Percentiles rank a stretch among this genome's conserved stretches.
phyloP scores from a whole-genome alignment of 2,113 vertebrate species.

The Microcebus tavaratra region DNA sequence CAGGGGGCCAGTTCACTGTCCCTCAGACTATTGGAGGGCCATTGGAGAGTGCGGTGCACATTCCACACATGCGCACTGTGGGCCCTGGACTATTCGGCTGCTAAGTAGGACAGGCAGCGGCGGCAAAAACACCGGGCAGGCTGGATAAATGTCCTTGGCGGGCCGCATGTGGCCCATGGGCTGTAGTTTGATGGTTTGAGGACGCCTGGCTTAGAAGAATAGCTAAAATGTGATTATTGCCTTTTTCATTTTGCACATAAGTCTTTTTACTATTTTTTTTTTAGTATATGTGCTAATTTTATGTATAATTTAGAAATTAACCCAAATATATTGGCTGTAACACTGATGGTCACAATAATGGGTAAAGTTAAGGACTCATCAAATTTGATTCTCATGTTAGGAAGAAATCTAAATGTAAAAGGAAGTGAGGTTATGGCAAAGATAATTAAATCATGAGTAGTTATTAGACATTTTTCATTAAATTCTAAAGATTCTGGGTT shows the following conservation, averaged over 20 bases:
- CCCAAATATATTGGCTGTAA: not conserved
- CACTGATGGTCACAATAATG: not conserved
- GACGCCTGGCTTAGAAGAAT: not conserved
- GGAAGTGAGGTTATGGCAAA: conserved; percentile 20
- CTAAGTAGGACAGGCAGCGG: no score
- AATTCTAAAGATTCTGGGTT: conserved; percentile 29
- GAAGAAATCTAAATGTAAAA: conserved; percentile 2
- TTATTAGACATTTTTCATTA: conserved; percentile 40
- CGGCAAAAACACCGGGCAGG: no score
- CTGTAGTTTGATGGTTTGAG: no score
- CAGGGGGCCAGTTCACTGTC: no score
- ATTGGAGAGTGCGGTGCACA: no score
- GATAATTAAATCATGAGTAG: conserved; percentile 23
- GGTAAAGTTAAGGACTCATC: conserved; percentile 11
- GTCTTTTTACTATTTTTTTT: not conserved
- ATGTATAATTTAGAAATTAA: conserved; percentile 35
- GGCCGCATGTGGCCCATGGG: no score
- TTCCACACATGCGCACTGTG: no score
- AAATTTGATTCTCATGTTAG: conserved; percentile 13
- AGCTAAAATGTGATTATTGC: not conserved
- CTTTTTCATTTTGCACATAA: not conserved
- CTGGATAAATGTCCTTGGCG: no score
- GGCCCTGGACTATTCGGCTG: no score
- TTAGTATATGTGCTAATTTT: not conserved
- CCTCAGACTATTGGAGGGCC: no score